Base-by-base conservation (phyloP, 2,797 vertebrate species). In the Acanthurus lineatus region DNA sequence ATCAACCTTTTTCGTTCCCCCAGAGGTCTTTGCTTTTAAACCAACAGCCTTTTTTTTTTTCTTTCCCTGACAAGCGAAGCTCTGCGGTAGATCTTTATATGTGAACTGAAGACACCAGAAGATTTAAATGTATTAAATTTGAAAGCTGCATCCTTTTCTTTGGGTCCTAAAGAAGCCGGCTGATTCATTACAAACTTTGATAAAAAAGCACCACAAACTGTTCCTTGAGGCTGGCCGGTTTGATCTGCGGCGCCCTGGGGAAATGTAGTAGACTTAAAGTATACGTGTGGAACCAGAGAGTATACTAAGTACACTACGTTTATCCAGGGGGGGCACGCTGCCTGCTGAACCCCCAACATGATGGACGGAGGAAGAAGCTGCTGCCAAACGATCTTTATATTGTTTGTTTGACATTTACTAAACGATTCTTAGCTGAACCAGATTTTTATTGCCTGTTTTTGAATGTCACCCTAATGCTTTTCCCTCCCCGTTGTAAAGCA, bases 261-360 rank as follows among this genome's bases (percentile, higher is more conserved):
- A 94, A 95, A 95, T 94, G 94, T 96, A 95, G 95, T 95, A 90
- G 93, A 95, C 94, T 95, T 89, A 83, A 89, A 92, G 95, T 96
- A 96, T 95, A 95, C 93, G 84, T 94, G 88, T 79, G 87, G 84
- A 85, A 86, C 45, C 59, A 88, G 74, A 84, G 87, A 88, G 94
- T 96, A 95, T 95, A 95, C 94, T 95, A 95, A 96, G 94, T 94
- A 94, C 91, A 95, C 95, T 95, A 96, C 91, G 90, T 95, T 95
- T 95, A 94, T 93, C 91, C 93, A 93, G 25, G 91, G 93, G 86
- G 75, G 69, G 82, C 79, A 45, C 73, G 67, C 77, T 59, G 60
- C 76, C 83, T 70, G 62, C 85, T 48, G 70, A 49, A 79, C 82
- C 14, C 7, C 64, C 14, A 10, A 56, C 42, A 56, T 3, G 9